A percentile compares a stretch with the other conserved stretches of the same genome.
These are phyloP conservation scores for Orius insidiosus DNA, from an alignment of 1,140 invertebrate genomes.

Conservation along the genomic window DNA sequence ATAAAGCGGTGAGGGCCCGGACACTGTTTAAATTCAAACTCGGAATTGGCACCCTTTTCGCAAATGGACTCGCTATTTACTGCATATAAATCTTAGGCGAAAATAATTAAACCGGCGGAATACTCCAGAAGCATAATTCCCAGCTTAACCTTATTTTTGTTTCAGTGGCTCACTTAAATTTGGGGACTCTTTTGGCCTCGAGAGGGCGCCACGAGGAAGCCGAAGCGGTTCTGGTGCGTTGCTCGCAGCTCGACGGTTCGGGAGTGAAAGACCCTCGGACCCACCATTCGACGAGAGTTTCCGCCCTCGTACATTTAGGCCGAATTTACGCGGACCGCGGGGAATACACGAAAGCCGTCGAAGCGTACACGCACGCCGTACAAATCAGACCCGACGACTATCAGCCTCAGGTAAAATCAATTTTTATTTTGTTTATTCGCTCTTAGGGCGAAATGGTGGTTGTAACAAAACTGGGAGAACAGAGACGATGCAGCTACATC, in stretches of 20 bases:
- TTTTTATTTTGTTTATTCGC: no score
- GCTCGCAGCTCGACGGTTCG: conserved; percentile 65
- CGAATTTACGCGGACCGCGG: conserved; percentile 76
- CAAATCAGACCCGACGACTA: conserved; percentile 62
- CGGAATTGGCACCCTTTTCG: no score
- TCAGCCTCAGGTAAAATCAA: conserved; percentile 47
- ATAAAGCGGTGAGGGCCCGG: no score
- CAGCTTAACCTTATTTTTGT: conserved; percentile 1
- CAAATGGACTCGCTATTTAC: no score
- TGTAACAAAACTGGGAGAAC: no score
- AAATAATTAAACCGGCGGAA: no score
- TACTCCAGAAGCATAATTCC: no score
- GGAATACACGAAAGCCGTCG: conserved; percentile 64
- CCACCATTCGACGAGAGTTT: conserved; percentile 77
- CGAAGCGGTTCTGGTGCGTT: conserved; percentile 59
- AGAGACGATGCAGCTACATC: no score
- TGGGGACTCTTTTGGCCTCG: conserved; percentile 71
- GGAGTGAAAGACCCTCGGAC: conserved; percentile 74
- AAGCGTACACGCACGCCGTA: conserved; percentile 74
- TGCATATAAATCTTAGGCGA: no score
- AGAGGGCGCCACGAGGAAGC: conserved; percentile 69
- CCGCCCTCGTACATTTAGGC: conserved; percentile 79
- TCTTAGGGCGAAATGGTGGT: no score
- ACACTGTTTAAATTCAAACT: no score
- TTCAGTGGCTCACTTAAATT: conserved; percentile 88